phyloP scores from a whole-genome alignment of 1,140 invertebrate genomes.

The Hylaeus anthracinus region DNA sequence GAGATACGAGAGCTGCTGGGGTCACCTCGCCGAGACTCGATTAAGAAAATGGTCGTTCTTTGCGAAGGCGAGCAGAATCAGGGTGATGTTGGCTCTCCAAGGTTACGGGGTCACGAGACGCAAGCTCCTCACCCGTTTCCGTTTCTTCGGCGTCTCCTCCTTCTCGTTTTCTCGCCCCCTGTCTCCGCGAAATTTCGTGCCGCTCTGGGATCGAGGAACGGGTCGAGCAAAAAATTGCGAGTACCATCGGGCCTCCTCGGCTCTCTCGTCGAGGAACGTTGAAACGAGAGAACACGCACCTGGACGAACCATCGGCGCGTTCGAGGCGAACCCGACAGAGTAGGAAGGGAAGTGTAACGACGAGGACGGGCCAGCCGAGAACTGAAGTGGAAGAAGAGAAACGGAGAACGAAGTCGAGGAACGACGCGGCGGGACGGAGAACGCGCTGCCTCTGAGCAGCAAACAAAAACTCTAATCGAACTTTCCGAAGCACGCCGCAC shows the following conservation, averaged over 20 bases:
- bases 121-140: conserved; percentile 30
- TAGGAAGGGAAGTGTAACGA: conserved; percentile 36
- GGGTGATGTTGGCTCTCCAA: not conserved
- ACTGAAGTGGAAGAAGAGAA: not conserved
- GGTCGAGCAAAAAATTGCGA: conserved; percentile 45
- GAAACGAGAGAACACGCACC: conserved; percentile 53
- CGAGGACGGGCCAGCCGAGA: conserved; percentile 20
- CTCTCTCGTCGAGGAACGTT: conserved; percentile 15
- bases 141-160: not conserved
- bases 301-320: conserved; percentile 56
- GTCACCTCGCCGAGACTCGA: conserved; percentile 3
- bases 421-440: conserved; percentile 32
- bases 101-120: conserved; percentile 52
- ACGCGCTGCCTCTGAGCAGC: conserved; percentile 46
- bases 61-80: not conserved
- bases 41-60: not conserved
- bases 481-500: conserved; percentile 63
- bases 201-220: conserved; percentile 40
- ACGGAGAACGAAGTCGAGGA: not conserved
- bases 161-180: not conserved
- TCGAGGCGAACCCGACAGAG: conserved; percentile 33
- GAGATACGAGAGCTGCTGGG: not conserved
- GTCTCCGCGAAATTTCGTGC: conserved; percentile 25
- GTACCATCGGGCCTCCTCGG: conserved; percentile 43
- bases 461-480: conserved; percentile 73